Evolutionary conservation across 2,113 vertebrate species (phyloP).

Genomic region (Excalfactoria chinensis): DNA sequence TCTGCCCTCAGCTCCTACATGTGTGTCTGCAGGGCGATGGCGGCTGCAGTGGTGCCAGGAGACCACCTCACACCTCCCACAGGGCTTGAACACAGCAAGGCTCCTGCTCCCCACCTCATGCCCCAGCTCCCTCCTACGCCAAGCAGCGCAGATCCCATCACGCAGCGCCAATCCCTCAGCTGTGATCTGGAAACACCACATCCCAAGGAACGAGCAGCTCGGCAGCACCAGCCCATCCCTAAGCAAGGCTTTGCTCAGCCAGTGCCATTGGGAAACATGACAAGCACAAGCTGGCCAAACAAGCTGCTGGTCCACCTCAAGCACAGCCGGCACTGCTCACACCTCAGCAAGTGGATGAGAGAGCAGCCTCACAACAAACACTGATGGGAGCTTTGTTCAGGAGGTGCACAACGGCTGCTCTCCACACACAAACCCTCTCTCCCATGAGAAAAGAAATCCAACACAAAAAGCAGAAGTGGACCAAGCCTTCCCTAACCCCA

Average conservation of each 20-base stretch:
- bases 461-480: not conserved
- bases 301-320: not conserved
- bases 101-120: rapidly evolving
- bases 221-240: not conserved
- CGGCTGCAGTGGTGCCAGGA: not conserved
- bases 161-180: not conserved
- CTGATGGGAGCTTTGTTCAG: not conserved
- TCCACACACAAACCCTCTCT: not conserved
- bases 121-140: rapidly evolving
- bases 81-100: rapidly evolving
- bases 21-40: rapidly evolving
- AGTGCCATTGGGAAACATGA: not conserved
- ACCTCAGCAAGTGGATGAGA: not conserved
- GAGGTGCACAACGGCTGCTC: rapidly evolving
- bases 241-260: not conserved
- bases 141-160: not conserved
- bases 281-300: not conserved
- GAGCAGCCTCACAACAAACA: not conserved
- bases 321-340: not conserved
- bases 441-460: not conserved
- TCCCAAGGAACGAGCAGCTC: not conserved
- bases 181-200: not conserved
- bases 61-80: not conserved
- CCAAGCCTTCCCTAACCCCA: not conserved
- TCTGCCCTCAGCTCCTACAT: not conserved